Conservation (phyloP, 2,888 invertebrate species). For the Sipha maydis region DNA sequence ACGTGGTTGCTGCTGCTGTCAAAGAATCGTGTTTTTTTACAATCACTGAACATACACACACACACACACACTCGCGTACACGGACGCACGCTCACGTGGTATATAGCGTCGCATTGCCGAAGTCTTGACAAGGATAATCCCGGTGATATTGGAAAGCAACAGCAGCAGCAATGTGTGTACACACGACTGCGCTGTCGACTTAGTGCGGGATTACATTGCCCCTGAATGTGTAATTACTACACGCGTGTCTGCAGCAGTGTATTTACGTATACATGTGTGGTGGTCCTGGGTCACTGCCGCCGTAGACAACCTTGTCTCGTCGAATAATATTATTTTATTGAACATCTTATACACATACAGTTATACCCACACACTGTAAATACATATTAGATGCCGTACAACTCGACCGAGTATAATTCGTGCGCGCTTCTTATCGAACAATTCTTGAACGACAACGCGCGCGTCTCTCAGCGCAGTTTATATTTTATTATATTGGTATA, state of each 20-base stretch:
- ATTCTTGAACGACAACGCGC: neutral
- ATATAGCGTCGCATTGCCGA: neutral
- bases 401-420: neutral
- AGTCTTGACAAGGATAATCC: constrained; percentile 60
- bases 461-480: no score
- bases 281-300: constrained; percentile 39
- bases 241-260: constrained; percentile 1
- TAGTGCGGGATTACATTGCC: constrained; percentile 55
- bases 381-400: neutral
- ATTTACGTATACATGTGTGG: neutral
- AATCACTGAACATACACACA: neutral
- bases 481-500: no score
- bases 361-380: neutral
- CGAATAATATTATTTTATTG: constrained; percentile 15
- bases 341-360: neutral
- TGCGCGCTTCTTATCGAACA: neutral
- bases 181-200: constrained; percentile 55
- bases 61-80: neutral
- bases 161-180: constrained; percentile 10
- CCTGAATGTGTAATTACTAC: constrained; percentile 45
- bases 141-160: constrained; percentile 43
- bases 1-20: neutral
- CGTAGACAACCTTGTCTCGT: constrained; percentile 43
- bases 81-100: neutral
- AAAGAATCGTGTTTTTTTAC: constrained; percentile 12